phyloP scores from a whole-genome alignment of 1,140 invertebrate genomes.

The Fopius arisanus region DNA sequence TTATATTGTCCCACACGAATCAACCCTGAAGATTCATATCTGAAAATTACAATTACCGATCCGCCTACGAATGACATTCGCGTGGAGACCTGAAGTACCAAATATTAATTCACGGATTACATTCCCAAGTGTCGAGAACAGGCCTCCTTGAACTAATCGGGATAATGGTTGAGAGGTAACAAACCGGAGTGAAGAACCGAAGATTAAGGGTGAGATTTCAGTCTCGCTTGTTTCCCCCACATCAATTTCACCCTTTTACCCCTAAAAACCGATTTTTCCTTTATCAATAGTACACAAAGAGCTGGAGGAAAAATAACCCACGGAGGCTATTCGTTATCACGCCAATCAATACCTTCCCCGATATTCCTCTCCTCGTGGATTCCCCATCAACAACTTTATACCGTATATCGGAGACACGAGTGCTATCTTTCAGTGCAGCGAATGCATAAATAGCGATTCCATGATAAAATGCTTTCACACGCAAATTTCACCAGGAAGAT shows the following conservation, averaged over 20 bases:
- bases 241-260: background rate
- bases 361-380: background rate
- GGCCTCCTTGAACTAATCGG: background rate
- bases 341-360: background rate
- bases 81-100: no score
- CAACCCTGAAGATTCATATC: no score
- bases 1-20: no score
- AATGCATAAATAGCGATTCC: background rate
- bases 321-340: background rate
- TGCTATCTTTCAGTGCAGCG: background rate
- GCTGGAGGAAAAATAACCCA: background rate
- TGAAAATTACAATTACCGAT: no score
- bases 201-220: background rate
- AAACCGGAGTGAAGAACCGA: background rate
- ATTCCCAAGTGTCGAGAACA: no score
- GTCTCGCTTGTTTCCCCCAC: background rate
- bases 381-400: background rate
- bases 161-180: background rate
- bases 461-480: background rate
- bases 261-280: background rate
- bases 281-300: background rate
- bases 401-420: background rate
- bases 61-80: no score
- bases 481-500: background rate
- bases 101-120: no score